Conservation (phyloP, 2,888 invertebrate species). For the Cancer borealis region DNA sequence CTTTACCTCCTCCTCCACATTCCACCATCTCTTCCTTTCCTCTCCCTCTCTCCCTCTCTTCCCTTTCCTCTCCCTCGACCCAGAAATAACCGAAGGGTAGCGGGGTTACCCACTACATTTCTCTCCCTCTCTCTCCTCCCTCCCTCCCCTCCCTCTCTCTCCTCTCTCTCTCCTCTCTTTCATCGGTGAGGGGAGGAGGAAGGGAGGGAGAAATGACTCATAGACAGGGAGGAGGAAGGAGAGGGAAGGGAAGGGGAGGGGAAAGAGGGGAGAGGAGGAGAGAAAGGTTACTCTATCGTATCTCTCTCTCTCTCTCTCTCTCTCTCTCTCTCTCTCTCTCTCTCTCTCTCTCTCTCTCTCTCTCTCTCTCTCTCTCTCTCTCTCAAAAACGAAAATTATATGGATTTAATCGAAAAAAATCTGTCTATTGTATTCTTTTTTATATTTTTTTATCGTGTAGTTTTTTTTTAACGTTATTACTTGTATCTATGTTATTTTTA, state of each 20-base stretch:
- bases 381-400: neutral
- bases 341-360: slow-evolving; percentile 21
- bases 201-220: neutral
- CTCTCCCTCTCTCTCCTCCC: neutral
- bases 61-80: neutral
- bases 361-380: neutral
- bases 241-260: neutral
- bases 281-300: neutral
- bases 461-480: neutral
- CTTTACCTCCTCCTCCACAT: neutral
- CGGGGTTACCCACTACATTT: neutral
- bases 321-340: slow-evolving; percentile 36
- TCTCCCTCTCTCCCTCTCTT: neutral
- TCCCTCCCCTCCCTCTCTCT: neutral
- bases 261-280: neutral
- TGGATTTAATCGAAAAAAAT: no score
- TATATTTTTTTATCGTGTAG: neutral
- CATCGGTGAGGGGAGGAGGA: neutral
- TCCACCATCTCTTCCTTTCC: neutral
- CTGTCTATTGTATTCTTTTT: neutral
- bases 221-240: neutral
- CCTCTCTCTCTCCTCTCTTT: neutral
- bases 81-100: neutral
- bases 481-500: neutral
- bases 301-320: neutral